These are phyloP conservation scores for Sebastes jordani DNA, from an alignment of 2,797 vertebrate genomes.

Conservation along the genomic window DNA sequence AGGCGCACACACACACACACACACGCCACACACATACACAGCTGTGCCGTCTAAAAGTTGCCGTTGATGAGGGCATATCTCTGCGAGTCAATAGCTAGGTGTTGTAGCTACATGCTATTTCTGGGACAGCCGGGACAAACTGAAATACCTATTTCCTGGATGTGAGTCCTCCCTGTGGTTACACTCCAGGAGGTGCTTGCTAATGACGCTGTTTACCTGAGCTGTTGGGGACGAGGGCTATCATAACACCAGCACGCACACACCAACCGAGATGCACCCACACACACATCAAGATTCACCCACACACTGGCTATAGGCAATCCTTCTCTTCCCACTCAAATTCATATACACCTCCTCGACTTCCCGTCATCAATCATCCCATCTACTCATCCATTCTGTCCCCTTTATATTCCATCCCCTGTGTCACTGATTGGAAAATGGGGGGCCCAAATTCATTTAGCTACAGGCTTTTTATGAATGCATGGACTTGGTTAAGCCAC, in stretches of 20 bases:
- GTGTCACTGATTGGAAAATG: constrained; percentile 55
- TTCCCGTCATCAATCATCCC: constrained; percentile 63
- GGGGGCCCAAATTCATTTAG: constrained; percentile 53
- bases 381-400: constrained; percentile 25
- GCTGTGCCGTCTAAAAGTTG: constrained; percentile 45
- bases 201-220: constrained; percentile 57
- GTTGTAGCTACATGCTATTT: constrained; percentile 43
- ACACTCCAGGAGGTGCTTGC: constrained; percentile 44
- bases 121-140: constrained; percentile 53
- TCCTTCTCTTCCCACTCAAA: constrained; percentile 27
- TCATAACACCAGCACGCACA: constrained; percentile 22
- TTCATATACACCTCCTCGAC: background rate
- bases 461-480: constrained; percentile 43
- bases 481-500: constrained; percentile 13
- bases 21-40: constrained; percentile 22
- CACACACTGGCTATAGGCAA: background rate
- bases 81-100: constrained; percentile 31
- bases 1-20: constrained; percentile 4
- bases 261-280: background rate
- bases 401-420: constrained; percentile 12
- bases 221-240: constrained; percentile 12
- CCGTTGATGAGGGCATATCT: constrained; percentile 36
- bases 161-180: constrained; percentile 41
- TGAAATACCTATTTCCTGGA: constrained; percentile 41
- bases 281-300: background rate